phyloP scores from a whole-genome alignment of 2,113 vertebrate species.

The Bubo blakistoni region DNA sequence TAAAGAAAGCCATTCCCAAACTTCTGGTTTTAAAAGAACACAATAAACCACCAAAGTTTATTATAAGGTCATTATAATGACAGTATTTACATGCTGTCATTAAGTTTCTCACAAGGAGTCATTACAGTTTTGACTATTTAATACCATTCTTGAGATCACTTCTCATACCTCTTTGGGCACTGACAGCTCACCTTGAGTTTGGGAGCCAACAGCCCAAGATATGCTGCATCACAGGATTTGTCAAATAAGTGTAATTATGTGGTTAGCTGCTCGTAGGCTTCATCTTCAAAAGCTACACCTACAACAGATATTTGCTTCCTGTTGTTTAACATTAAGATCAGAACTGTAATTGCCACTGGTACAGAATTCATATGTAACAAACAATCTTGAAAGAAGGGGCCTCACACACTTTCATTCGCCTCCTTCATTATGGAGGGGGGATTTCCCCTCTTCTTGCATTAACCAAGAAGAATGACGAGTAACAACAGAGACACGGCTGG shows the following conservation, averaged over 20 bases:
- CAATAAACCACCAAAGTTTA: neutral
- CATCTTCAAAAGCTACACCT: neutral
- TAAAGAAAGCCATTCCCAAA: neutral
- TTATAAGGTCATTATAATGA: neutral
- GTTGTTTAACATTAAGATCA: neutral
- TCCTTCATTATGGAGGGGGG: neutral
- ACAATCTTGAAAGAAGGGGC: neutral
- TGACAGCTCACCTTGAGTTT: neutral
- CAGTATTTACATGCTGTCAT: neutral
- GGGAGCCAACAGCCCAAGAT: neutral
- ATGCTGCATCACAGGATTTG: neutral
- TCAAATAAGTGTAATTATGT: neutral
- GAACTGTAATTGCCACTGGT: neutral
- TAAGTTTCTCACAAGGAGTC: neutral
- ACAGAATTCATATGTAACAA: neutral
- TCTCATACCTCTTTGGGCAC: neutral
- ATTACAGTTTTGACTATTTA: neutral
- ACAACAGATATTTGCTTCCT: neutral
- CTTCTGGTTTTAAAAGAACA: neutral
- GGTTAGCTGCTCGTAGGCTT: neutral
- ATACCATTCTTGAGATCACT: neutral
- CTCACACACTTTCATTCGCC: accelerated
- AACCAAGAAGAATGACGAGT: neutral
- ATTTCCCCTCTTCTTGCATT: neutral
- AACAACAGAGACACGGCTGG: neutral